These are phyloP conservation scores for Leptosomus discolor DNA, from an alignment of 2,113 vertebrate genomes.

Conservation along the genomic window DNA sequence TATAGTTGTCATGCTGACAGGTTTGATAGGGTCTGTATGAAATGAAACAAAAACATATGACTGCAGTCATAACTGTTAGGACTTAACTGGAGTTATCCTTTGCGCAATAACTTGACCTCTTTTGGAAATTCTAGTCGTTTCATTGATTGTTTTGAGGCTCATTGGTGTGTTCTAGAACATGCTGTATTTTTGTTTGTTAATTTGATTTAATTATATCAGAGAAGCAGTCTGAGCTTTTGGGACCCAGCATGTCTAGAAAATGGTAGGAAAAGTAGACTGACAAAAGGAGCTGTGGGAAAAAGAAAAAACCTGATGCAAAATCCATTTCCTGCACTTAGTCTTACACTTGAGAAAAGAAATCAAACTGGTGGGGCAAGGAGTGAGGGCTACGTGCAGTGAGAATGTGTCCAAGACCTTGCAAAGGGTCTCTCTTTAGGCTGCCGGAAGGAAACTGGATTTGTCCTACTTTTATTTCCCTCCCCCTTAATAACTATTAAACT, in stretches of 20 bases:
- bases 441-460: background rate
- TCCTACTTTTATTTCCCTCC: background rate
- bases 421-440: background rate
- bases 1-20: background rate
- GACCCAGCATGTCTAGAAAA: background rate
- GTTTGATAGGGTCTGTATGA: background rate
- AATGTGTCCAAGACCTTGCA: background rate
- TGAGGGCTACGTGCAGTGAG: background rate
- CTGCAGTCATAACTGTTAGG: background rate
- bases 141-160: background rate
- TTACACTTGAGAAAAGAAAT: background rate
- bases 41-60: background rate
- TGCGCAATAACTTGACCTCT: background rate
- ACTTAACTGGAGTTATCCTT: background rate
- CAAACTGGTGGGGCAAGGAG: background rate
- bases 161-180: background rate
- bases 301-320: background rate
- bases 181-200: background rate
- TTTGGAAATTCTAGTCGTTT: background rate
- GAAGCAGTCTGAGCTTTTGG: background rate
- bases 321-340: background rate
- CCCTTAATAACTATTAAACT: background rate
- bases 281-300: background rate
- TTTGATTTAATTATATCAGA: constrained; percentile 14
- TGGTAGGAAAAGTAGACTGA: background rate